A percentile compares a stretch with the other conserved stretches of the same genome.
These are phyloP conservation scores for Seriola aureovittata DNA, from an alignment of 2,113 vertebrate genomes.

Conservation along the genomic window DNA sequence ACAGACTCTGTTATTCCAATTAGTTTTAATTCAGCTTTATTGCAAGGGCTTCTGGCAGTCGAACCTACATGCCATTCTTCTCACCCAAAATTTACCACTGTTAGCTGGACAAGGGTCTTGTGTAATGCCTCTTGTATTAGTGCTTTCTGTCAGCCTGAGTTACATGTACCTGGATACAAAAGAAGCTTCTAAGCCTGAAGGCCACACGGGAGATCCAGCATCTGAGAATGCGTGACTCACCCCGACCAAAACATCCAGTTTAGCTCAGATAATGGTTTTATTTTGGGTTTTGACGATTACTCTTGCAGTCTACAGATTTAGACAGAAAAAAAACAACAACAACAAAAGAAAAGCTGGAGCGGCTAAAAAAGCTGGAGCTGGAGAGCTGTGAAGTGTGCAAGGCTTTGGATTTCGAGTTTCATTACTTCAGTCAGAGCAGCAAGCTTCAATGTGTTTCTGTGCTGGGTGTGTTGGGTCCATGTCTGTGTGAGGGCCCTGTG, in stretches of 20 bases:
- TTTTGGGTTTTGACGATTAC: slow-evolving; percentile 22
- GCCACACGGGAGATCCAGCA: slow-evolving; percentile 5
- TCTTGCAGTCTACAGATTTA: slow-evolving; percentile 16
- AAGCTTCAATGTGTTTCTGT: slow-evolving; percentile 8
- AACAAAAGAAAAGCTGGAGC: slow-evolving; percentile 5
- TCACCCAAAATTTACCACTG: slow-evolving; percentile 41
- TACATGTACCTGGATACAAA: slow-evolving; percentile 11
- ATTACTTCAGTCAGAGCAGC: slow-evolving; percentile 28
- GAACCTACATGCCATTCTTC: slow-evolving; percentile 22
- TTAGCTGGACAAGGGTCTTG: slow-evolving; percentile 37
- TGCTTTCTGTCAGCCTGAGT: slow-evolving; percentile 17
- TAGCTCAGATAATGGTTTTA: slow-evolving; percentile 22
- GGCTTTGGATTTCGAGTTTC: slow-evolving; percentile 38
- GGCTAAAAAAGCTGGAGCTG: neutral
- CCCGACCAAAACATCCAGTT: neutral
- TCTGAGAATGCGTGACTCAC: slow-evolving; percentile 9
- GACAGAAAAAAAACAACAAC: slow-evolving; percentile 1
- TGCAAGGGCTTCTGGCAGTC: slow-evolving; percentile 29
- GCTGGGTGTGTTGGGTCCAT: slow-evolving; percentile 29
- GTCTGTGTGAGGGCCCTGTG: slow-evolving; percentile 54
- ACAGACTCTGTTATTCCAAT: slow-evolving; percentile 37
- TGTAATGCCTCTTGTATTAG: slow-evolving; percentile 7
- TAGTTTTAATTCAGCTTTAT: slow-evolving; percentile 44
- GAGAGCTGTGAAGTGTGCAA: slow-evolving; percentile 8
- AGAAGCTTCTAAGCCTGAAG: slow-evolving; percentile 1